Conservation (phyloP, 2,797 vertebrate species). For the Spizella passerina region DNA sequence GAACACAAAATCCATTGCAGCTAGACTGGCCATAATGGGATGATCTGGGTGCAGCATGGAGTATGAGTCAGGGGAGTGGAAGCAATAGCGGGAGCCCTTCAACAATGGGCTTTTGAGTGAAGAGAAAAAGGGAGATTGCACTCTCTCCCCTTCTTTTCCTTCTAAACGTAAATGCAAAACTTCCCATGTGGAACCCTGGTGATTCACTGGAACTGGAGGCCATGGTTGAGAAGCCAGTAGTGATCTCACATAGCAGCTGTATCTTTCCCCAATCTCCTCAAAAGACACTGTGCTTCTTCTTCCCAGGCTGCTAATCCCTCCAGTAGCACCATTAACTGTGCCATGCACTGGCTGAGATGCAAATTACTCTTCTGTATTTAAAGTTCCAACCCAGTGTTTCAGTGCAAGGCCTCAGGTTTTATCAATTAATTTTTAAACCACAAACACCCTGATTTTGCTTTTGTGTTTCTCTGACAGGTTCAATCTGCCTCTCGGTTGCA, state of each 20-base stretch:
- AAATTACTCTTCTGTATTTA: background rate
- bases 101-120: background rate
- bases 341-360: accelerated
- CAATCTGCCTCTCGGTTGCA: slow-evolving; percentile 44
- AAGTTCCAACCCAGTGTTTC: background rate
- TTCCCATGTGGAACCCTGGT: accelerated
- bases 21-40: background rate
- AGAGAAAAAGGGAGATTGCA: background rate
- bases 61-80: background rate
- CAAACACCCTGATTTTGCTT: background rate
- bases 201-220: background rate
- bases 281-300: background rate
- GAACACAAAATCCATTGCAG: background rate
- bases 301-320: background rate
- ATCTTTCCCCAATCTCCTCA: accelerated
- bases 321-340: accelerated
- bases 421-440: background rate
- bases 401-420: background rate
- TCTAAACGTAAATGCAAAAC: background rate
- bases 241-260: background rate
- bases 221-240: background rate
- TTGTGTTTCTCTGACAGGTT: slow-evolving; percentile 64
- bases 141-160: background rate
- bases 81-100: background rate
- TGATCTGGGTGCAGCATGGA: accelerated